Percentiles rank a stretch among this genome's conserved stretches.
Conservation (phyloP, 2,797 vertebrate species). For the Sparidentex hasta region DNA sequence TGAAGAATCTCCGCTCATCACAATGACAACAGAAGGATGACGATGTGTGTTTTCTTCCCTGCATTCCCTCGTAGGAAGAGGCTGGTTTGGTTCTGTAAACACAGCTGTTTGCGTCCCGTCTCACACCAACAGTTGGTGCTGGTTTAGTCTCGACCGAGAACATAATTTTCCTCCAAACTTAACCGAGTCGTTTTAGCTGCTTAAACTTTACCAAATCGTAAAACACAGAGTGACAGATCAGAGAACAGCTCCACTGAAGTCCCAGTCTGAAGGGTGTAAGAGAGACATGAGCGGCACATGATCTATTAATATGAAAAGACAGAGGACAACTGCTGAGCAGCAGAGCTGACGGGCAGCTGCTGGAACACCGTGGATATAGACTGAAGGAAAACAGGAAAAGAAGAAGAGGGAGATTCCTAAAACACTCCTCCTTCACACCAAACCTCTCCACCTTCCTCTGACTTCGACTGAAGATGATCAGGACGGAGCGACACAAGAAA, state of each 20-base stretch:
- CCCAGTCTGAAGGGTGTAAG: background rate
- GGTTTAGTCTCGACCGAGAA: background rate
- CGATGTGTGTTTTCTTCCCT: no score
- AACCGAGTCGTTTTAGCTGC: background rate
- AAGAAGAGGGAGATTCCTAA: background rate
- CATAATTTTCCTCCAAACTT: background rate
- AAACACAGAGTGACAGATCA: background rate
- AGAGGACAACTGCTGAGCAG: slow-evolving; percentile 7
- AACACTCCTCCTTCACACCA: background rate
- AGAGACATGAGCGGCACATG: background rate
- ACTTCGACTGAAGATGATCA: background rate
- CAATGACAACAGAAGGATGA: no score
- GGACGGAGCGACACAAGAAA: background rate
- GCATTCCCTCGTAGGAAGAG: no score
- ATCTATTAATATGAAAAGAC: background rate
- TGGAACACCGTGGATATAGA: background rate
- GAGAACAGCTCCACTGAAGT: background rate
- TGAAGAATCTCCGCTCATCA: no score
- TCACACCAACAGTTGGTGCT: background rate
- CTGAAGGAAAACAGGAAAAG: background rate
- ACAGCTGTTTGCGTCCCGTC: background rate
- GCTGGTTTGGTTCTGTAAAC: no score
- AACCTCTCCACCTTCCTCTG: background rate
- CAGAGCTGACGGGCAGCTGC: slow-evolving; percentile 1
- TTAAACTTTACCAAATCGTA: slow-evolving; percentile 3